phyloP scores from a whole-genome alignment of 2,113 vertebrate genomes.

The Labeo catla region DNA sequence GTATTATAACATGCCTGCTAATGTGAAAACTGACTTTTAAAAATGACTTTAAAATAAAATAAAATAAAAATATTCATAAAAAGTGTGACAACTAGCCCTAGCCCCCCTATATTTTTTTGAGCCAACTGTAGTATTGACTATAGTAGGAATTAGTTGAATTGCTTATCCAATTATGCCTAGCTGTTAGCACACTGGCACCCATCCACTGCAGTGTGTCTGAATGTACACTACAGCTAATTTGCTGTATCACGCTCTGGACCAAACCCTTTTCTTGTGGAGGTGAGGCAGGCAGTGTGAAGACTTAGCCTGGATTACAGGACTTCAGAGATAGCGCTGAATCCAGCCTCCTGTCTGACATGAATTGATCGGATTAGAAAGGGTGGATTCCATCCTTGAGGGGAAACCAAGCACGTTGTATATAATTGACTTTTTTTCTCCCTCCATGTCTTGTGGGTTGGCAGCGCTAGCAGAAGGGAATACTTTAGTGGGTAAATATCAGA shows the following conservation, averaged over 20 bases:
- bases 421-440: conserved; percentile 76
- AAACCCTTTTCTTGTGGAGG: conserved; percentile 60
- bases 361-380: conserved; percentile 80
- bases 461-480: conserved; percentile 69
- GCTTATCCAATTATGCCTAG: conserved; percentile 47
- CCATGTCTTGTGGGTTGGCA: conserved; percentile 71
- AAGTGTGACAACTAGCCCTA: neutral
- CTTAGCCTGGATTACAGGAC: conserved; percentile 81
- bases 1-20: neutral
- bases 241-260: conserved; percentile 57
- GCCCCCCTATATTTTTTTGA: neutral
- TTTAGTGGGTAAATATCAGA: conserved; percentile 73
- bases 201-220: conserved; percentile 51
- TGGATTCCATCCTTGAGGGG: conserved; percentile 74
- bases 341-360: conserved; percentile 76
- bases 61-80: neutral
- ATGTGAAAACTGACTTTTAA: neutral
- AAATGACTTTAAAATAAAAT: neutral
- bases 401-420: conserved; percentile 68
- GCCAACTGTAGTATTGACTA: neutral
- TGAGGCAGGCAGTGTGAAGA: conserved; percentile 68
- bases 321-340: conserved; percentile 73
- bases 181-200: conserved; percentile 45
- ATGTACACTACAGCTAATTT: conserved; percentile 56
- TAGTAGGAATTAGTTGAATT: conserved; percentile 40